These are phyloP conservation scores for Drosophila affinis DNA, from an alignment of 2,888 invertebrate species.

Conservation along the genomic window DNA sequence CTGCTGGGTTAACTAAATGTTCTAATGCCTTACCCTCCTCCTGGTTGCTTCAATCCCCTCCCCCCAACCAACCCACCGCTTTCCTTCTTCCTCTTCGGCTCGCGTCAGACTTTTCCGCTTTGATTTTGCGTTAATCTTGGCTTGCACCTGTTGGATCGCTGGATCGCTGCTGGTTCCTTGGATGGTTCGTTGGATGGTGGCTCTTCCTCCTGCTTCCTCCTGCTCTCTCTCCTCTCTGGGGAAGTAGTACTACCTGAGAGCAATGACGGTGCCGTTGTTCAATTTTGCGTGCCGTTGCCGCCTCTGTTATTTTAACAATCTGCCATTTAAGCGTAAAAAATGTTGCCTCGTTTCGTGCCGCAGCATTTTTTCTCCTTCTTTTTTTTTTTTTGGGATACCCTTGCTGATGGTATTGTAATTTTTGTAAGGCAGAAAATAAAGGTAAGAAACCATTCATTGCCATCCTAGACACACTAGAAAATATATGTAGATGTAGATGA, in stretches of 20 bases:
- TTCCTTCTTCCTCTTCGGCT: slow-evolving; percentile 17
- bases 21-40: slow-evolving; percentile 44
- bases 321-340: slow-evolving; percentile 80
- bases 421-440: not conserved
- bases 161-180: slow-evolving; percentile 13
- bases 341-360: slow-evolving; percentile 80
- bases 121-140: slow-evolving; percentile 77
- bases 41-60: not conserved
- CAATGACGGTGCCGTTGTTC: slow-evolving; percentile 71
- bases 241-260: slow-evolving; percentile 6
- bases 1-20: slow-evolving; percentile 58
- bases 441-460: too few relatives aligned
- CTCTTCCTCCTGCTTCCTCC: slow-evolving; percentile 41
- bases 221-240: slow-evolving; percentile 5
- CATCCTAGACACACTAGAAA: not conserved
- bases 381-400: slow-evolving; percentile 1
- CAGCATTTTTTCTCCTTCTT: slow-evolving; percentile 53
- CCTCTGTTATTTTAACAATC: slow-evolving; percentile 79
- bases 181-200: slow-evolving; percentile 27
- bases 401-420: not conserved
- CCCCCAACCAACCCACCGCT: not conserved
- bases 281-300: slow-evolving; percentile 79
- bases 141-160: slow-evolving; percentile 69
- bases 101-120: slow-evolving; percentile 69
- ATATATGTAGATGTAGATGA: not conserved